Conservation (phyloP, 2,797 vertebrate genomes). For the Sebastes minor region DNA sequence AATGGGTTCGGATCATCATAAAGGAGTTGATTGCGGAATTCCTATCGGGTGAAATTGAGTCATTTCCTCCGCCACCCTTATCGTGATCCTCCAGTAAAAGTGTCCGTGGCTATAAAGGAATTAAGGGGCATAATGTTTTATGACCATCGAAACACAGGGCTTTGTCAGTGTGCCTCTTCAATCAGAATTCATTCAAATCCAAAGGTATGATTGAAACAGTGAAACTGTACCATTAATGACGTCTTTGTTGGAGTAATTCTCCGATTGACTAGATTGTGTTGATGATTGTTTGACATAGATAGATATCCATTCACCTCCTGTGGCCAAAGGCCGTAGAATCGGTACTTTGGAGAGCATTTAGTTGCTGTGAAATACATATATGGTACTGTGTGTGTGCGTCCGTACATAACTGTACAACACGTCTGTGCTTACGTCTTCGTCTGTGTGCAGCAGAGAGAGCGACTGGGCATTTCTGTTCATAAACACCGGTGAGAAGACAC, state of each 20-base stretch:
- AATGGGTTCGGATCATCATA: conserved; percentile 65
- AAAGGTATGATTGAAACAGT: conserved; percentile 72
- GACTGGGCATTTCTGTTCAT: conserved; percentile 53
- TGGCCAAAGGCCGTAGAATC: conserved; percentile 42
- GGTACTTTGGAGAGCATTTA: conserved; percentile 49
- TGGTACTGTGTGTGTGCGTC: conserved; percentile 39
- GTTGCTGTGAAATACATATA: conserved; percentile 72
- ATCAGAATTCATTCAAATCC: conserved; percentile 76
- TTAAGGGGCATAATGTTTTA: conserved; percentile 71
- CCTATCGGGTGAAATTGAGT: conserved; percentile 61
- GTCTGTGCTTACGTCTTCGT: conserved; percentile 30
- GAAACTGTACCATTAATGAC: conserved; percentile 71
- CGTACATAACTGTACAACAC: conserved; percentile 32
- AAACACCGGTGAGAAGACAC: conserved; percentile 29
- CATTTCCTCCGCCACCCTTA: conserved; percentile 59
- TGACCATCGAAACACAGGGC: conserved; percentile 66
- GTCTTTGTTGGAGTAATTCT: conserved; percentile 77
- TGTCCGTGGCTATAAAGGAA: conserved; percentile 68
- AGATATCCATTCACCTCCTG: conserved; percentile 54
- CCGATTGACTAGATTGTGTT: conserved; percentile 63
- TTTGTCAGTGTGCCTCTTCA: conserved; percentile 74
- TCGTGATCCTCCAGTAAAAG: conserved; percentile 56
- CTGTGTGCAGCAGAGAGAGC: conserved; percentile 40
- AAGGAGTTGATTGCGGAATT: conserved; percentile 75
- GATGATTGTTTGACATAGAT: conserved; percentile 74